Conservation (phyloP, 2,113 vertebrate species). For the Pogonocichla stellata region DNA sequence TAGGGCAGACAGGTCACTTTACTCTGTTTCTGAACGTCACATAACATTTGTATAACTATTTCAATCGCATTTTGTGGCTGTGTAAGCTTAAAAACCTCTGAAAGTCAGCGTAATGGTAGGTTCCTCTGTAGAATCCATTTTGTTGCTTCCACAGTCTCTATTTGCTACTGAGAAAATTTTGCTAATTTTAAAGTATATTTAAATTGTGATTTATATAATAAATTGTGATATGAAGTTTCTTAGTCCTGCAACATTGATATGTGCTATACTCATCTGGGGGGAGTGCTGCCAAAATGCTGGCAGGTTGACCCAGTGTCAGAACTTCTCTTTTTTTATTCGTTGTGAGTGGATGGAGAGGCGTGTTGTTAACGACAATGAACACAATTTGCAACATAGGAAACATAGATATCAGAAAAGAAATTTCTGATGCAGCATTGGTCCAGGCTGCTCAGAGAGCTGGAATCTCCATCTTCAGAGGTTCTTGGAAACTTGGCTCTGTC, state of each 20-base stretch:
- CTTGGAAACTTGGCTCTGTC: neutral
- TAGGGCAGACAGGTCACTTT: neutral
- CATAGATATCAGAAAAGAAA: neutral
- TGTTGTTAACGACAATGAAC: neutral
- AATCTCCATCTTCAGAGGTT: neutral
- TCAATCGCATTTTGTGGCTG: neutral
- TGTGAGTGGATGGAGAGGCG: neutral
- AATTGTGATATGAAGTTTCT: neutral
- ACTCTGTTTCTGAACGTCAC: neutral
- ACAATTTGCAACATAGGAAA: neutral
- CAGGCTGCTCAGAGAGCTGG: neutral
- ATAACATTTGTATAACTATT: neutral
- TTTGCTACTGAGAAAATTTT: neutral
- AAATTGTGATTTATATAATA: neutral
- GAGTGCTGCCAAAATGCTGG: neutral
- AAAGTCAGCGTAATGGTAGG: neutral
- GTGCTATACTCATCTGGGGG: neutral
- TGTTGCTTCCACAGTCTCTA: neutral
- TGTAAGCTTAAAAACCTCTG: neutral
- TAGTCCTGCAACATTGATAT: rapidly evolving
- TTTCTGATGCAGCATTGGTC: neutral
- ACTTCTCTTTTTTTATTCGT: neutral
- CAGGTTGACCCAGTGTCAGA: neutral
- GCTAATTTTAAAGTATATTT: neutral
- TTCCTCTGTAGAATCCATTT: neutral